A percentile compares a stretch with the other conserved stretches of the same genome.
Conservation (phyloP, 2,797 vertebrate genomes). For the Halcyon leucocephala region DNA sequence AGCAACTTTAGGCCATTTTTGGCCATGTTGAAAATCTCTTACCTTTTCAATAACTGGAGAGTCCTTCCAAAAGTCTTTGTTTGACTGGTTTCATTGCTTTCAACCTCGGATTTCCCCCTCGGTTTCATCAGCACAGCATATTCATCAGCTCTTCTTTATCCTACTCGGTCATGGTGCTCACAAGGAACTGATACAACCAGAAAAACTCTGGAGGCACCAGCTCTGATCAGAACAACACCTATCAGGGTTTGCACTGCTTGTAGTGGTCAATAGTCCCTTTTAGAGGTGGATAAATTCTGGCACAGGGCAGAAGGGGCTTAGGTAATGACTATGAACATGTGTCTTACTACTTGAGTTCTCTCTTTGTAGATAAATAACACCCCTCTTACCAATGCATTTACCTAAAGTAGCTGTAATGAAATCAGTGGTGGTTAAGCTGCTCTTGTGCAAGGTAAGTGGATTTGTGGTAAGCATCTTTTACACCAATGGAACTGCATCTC, state of each 20-base stretch:
- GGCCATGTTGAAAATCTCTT: not conserved
- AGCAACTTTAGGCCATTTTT: not conserved
- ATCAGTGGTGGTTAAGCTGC: not conserved
- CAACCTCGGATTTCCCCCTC: not conserved
- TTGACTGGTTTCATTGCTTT: not conserved
- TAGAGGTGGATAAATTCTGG: not conserved
- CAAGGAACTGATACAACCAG: not conserved
- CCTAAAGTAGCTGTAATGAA: not conserved
- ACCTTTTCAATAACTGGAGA: not conserved
- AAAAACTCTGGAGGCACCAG: not conserved
- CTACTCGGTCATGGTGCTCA: not conserved
- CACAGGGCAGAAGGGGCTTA: not conserved
- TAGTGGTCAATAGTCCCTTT: not conserved
- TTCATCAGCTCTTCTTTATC: not conserved
- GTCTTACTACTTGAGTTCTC: not conserved
- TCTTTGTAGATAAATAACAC: not conserved
- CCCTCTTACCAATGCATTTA: not conserved
- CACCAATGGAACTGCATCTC: not conserved
- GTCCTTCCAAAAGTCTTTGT: not conserved
- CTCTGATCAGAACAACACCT: not conserved
- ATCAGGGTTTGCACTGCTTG: not conserved
- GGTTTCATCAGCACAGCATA: not conserved
- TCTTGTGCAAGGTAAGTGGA: not conserved
- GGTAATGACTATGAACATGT: not conserved
- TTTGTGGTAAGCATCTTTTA: not conserved